phyloP scores from a whole-genome alignment of 2,797 vertebrate species.

The Taeniopygia guttata region DNA sequence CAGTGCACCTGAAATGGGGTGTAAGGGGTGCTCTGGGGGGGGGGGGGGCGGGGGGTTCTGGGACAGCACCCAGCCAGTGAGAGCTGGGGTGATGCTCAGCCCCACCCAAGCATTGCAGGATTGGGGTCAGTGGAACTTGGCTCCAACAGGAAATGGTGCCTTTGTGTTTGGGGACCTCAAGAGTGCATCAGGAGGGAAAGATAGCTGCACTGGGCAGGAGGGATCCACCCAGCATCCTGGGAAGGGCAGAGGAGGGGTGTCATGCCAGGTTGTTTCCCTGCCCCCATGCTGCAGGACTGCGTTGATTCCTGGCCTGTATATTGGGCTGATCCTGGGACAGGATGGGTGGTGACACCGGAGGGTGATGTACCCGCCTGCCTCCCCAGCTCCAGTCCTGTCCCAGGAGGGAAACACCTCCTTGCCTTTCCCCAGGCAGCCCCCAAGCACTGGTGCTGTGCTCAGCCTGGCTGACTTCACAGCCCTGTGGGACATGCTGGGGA shows the following conservation, averaged over 20 bases:
- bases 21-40: not conserved
- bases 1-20: not conserved
- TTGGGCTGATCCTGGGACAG: not conserved
- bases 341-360: not conserved
- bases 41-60: no score
- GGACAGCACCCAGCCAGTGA: not conserved
- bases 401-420: not conserved
- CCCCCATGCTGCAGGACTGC: not conserved
- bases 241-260: not conserved
- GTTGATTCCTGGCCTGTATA: not conserved
- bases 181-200: not conserved
- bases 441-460: not conserved
- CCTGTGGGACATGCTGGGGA: not conserved
- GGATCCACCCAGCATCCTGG: not conserved
- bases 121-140: accelerated
- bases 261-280: not conserved
- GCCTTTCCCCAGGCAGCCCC: not conserved
- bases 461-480: not conserved
- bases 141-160: not conserved
- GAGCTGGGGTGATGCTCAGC: not conserved
- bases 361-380: not conserved
- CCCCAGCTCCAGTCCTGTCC: not conserved
- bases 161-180: not conserved
- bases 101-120: accelerated
- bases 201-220: not conserved